Percentiles rank a stretch among this genome's conserved stretches.
These are phyloP conservation scores for Hapalemur alaotrensis DNA, from an alignment of 2,797 vertebrate genomes.

Conservation along the genomic window DNA sequence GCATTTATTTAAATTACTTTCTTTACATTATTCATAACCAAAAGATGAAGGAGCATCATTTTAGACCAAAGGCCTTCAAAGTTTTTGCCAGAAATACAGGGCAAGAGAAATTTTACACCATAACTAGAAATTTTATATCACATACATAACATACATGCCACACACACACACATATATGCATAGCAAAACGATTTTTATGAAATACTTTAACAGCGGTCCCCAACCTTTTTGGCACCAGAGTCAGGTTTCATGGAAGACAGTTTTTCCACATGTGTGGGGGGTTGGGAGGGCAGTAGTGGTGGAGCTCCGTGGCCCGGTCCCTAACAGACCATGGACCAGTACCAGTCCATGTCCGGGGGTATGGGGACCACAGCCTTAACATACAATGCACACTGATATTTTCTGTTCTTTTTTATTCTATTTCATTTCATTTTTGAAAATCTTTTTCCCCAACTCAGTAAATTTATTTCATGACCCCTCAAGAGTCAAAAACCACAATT, in stretches of 20 bases:
- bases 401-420: conserved; percentile 27
- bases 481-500: conserved; percentile 23
- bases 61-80: conserved; percentile 22
- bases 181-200: neutral
- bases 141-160: neutral
- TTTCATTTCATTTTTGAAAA: conserved; percentile 14
- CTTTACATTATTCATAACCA: conserved; percentile 57
- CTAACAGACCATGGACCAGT: too few relatives aligned
- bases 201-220: neutral
- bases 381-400: neutral
- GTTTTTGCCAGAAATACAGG: conserved; percentile 9
- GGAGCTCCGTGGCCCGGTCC: too few relatives aligned
- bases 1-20: conserved; percentile 62
- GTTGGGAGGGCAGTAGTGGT: too few relatives aligned
- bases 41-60: conserved; percentile 53
- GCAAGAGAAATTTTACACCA: conserved; percentile 25
- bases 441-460: neutral
- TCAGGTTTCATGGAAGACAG: too few relatives aligned
- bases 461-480: neutral
- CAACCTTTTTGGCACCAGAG: too few relatives aligned
- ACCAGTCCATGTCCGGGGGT: too few relatives aligned
- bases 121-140: neutral
- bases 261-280: too few relatives aligned
- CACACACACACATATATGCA: neutral
- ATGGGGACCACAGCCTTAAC: neutral